Base-by-base conservation (phyloP, 2,888 invertebrate species). In the Phortica okadai region DNA sequence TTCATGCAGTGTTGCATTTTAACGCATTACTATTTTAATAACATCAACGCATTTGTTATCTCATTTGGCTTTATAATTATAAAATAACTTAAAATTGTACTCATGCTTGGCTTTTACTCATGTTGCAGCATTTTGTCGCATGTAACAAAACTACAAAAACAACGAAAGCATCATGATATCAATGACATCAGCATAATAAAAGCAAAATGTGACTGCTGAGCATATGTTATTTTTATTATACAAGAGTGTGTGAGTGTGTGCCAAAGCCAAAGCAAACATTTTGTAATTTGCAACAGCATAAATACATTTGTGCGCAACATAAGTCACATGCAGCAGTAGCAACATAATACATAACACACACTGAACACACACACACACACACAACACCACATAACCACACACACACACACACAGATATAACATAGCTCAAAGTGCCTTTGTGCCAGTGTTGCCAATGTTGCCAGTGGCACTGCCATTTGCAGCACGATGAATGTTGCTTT, bases 281-380 rank as follows among this genome's bases (percentile, higher is more conserved):
- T 85, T 85, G 88, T 88, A 88, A 85, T 85, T 87, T 84, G 80
- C 84, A 81, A 81, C 81, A 84, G 85, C 84, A 85, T 67, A 82
- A 72, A 72, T 56, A 72, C 54, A 72, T 72, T 72, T 72, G 70
- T 56, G 41, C 54, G 54, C 70, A 74, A 80, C 88, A 85, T 85
- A 85, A 85, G 87, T 85, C 87, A 85, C 56, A 69, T 66, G 86
- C 80, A 77, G 76, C 79, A 82, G 73, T 74, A 67, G 56, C 58
- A 66, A 59, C 67, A 41, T 14, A 59, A n/a, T 41, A 11, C 64
- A 76, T 41, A 50, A 73, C 16, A 50, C 33, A 66, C 11, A 33
- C 33, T 33, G 33, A 33, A 33, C 33, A 33, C 69, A 69, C 11
- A 58, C 33, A 72, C 59, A 73, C 14, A 42, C 33, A 59, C 42